Evolutionary conservation across 2,888 invertebrate species (phyloP).

Genomic region (Lepidocyrtoides sp.): DNA sequence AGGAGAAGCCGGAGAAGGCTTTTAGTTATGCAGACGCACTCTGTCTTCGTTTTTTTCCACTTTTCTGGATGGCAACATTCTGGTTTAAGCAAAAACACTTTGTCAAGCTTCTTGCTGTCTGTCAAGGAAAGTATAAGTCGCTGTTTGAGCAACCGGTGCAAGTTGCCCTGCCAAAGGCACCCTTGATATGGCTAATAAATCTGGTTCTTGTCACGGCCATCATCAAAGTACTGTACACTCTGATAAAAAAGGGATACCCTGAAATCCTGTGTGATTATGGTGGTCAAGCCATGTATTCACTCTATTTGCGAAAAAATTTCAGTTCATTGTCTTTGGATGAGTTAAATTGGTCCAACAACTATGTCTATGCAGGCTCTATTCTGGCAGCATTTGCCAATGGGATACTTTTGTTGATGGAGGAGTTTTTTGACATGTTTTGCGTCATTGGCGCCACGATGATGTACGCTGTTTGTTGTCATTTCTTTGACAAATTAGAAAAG

Average conservation of each 20-base stretch:
- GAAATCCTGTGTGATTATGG: not conserved
- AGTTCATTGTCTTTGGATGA: too few relatives aligned
- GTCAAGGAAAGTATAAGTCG: not conserved
- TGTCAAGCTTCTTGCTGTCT: not conserved
- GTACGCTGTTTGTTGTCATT: constrained; percentile 28
- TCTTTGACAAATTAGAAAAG: constrained; percentile 48
- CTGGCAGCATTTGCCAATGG: not conserved
- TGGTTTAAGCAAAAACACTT: constrained; percentile 50
- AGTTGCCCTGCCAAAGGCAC: not conserved
- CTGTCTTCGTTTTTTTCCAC: constrained; percentile 16
- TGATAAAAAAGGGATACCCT: not conserved
- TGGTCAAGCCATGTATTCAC: not conserved
- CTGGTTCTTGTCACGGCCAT: not conserved
- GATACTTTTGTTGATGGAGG: not conserved
- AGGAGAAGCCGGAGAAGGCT: constrained; percentile 26
- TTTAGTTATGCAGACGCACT: constrained; percentile 29
- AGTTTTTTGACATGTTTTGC: constrained; percentile 44
- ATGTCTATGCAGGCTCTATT: not conserved
- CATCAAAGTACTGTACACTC: not conserved
- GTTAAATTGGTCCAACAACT: not conserved
- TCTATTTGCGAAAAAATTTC: constrained; percentile 7
- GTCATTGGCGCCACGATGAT: constrained; percentile 45
- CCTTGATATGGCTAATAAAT: too few relatives aligned
- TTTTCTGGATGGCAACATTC: constrained; percentile 14
- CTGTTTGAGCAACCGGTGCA: constrained; percentile 12